These are phyloP conservation scores for Anastrepha ludens DNA, from an alignment of 1,140 invertebrate genomes.

Conservation along the genomic window DNA sequence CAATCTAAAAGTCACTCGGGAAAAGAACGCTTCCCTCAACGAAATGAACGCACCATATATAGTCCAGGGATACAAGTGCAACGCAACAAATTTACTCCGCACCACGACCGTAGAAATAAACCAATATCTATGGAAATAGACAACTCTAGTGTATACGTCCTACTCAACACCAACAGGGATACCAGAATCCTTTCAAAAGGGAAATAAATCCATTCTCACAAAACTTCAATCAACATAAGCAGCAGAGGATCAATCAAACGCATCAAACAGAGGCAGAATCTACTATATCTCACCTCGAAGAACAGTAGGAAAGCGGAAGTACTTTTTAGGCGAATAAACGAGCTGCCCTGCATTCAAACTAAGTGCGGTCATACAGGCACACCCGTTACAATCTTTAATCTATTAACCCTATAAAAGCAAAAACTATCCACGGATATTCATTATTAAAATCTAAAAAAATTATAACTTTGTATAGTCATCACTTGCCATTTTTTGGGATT, in stretches of 20 bases:
- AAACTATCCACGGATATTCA: slow-evolving; percentile 27
- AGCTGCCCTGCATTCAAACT: not conserved
- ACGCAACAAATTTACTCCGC: not conserved
- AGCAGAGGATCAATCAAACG: not conserved
- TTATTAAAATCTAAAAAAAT: not conserved
- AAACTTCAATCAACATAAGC: not conserved
- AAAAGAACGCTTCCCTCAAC: not conserved
- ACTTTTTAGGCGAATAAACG: not conserved
- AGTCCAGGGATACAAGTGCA: not conserved
- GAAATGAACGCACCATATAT: not conserved
- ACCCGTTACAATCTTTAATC: not conserved
- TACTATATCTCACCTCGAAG: not conserved
- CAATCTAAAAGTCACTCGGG: not conserved
- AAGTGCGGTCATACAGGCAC: not conserved
- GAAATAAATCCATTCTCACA: not conserved
- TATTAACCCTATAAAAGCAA: not conserved
- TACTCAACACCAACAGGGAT: not conserved
- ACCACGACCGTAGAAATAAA: not conserved
- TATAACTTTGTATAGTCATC: not conserved
- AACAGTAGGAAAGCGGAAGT: not conserved
- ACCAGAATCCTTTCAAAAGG: slow-evolving; percentile 13
- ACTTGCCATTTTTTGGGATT: not conserved
- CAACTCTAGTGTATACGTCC: too few species aligned
- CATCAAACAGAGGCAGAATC: not conserved
- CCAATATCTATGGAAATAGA: too few species aligned